Conservation (phyloP, 2,888 invertebrate species). For the Lymantria monacha region DNA sequence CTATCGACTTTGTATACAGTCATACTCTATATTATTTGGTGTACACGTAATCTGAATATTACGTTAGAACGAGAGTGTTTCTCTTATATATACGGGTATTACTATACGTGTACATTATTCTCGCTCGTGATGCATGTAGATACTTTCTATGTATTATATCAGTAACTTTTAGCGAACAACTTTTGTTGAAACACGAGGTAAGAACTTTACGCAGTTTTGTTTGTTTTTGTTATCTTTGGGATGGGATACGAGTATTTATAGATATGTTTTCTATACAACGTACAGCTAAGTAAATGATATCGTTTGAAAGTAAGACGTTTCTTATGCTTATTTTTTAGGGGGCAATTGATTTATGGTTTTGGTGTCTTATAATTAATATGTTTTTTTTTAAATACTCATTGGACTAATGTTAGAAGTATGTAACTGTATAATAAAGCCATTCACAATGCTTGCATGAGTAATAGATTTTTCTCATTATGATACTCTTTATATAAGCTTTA, state of each 20-base stretch:
- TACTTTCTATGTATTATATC: conserved; percentile 25
- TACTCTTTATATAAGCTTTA: no score
- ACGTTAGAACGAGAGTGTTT: no score
- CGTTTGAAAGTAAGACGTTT: neutral
- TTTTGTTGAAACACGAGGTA: conserved; percentile 19
- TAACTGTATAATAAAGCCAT: no score
- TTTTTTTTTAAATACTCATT: neutral
- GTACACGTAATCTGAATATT: no score
- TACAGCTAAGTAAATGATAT: neutral
- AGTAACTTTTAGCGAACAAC: conserved; percentile 25
- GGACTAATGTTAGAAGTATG: no score
- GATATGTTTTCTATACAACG: neutral
- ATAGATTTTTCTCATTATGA: no score
- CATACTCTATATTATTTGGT: no score
- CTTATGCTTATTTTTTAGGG: neutral
- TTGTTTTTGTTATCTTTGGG: conserved; percentile 13
- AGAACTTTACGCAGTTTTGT: conserved; percentile 18
- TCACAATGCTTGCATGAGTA: no score
- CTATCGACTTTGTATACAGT: no score
- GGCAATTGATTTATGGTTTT: neutral
- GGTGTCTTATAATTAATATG: neutral
- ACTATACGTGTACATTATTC: no score
- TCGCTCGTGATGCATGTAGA: no score
- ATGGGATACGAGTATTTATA: conserved; percentile 9
- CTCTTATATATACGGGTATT: no score